Conservation (phyloP, 1,140 invertebrate species). For the Neelides sp. region DNA sequence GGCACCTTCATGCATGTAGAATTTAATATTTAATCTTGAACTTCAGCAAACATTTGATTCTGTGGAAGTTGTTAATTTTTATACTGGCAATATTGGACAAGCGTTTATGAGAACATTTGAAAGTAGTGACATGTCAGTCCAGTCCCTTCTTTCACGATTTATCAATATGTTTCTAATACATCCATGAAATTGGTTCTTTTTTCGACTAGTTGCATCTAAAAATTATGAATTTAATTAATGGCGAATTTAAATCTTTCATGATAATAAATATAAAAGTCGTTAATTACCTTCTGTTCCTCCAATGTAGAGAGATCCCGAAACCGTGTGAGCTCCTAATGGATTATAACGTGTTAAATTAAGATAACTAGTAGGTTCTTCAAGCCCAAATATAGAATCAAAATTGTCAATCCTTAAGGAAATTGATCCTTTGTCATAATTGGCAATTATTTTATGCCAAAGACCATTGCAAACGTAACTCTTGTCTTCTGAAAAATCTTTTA, state of each 20-base stretch:
- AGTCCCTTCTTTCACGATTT: constrained; percentile 51
- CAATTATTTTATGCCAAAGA: constrained; percentile 70
- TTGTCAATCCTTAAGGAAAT: constrained; percentile 24
- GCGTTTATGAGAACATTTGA: constrained; percentile 73
- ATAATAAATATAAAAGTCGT: constrained; percentile 3
- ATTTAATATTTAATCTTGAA: too few relatives aligned
- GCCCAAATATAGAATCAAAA: constrained; percentile 8
- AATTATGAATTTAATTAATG: too few relatives aligned
- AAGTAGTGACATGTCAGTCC: constrained; percentile 66
- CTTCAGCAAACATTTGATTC: too few relatives aligned
- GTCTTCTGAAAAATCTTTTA: constrained; percentile 5
- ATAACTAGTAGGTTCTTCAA: constrained; percentile 8
- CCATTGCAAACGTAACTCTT: constrained; percentile 56
- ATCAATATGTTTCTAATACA: constrained; percentile 77
- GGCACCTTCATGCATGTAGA: too few relatives aligned
- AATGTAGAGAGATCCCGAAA: constrained; percentile 55
- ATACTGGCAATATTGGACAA: constrained; percentile 51
- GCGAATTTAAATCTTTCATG: neutral
- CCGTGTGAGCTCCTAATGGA: neutral
- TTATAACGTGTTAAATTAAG: neutral
- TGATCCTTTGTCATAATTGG: constrained; percentile 49
- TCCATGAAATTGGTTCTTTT: constrained; percentile 75
- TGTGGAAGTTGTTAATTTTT: too few relatives aligned
- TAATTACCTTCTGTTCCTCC: constrained; percentile 66
- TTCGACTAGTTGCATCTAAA: constrained; percentile 45